Evolutionary conservation across 2,888 invertebrate genomes (phyloP), one percentile per base, ranked within the genome.

Genomic region (Zygogramma bicolorata): DNA sequence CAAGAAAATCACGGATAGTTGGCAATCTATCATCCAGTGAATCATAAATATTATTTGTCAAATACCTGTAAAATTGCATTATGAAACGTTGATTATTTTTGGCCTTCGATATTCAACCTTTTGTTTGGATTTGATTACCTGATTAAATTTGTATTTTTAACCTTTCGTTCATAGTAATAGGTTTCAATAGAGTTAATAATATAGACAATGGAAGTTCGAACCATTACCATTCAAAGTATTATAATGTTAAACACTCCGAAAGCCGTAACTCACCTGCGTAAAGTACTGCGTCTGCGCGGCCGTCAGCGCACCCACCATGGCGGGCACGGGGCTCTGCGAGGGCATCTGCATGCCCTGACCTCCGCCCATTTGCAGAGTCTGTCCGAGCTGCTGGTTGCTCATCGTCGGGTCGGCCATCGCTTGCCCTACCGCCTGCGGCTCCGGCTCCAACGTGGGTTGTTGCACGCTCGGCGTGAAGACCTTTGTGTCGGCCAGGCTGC

Each of bases 401-500:
- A 77, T 70, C 7, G 67, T 74, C 58, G 66, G 75, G 71, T 69
- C 79, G 70, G 72, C 75, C 63, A 71, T 71, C 57, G 70, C 71
- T 67, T 77, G 78, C 6, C 46, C 27, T 10, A 46, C 70, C 25
- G 63, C 59, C 7, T 77, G 59, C 13, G 75, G 75, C 38, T 78
- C 53, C 22, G 77, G 76, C 27, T 77, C 75, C 61, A 77, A 40
- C 49, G 87, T 85, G 20, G 86, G 81, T 63, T n/a, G n/a, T n/a
- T 84, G 85, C 63, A 88, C 89, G 82, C 93, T 93, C 10, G 95
- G 93, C 49, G 95, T 95, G 85, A 95, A 95, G 70, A 98, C 97
- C 90, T 97, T 97, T 60, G 96, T 96, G 86, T 98, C 97, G 76
- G 96, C 94, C 74, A 97, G 90, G 80, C 96, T 97, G 66, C 97